phyloP scores from a whole-genome alignment of 2,113 vertebrate species.

The Chlorodrepanis virens region DNA sequence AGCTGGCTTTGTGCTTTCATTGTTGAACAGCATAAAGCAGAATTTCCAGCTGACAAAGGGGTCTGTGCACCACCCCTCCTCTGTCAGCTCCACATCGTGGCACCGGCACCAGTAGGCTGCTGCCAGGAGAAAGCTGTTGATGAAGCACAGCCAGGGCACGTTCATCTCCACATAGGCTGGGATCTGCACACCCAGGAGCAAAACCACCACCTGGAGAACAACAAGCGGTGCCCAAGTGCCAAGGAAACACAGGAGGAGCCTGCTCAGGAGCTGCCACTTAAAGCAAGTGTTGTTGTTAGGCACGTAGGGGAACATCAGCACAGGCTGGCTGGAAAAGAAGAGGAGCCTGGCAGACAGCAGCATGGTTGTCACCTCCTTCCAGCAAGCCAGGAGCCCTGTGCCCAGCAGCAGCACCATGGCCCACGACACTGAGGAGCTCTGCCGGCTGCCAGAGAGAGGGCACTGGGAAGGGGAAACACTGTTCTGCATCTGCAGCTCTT shows the following conservation, averaged over 20 bases:
- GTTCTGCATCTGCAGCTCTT: constrained; percentile 28
- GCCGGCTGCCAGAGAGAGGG: constrained; percentile 63
- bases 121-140: constrained; percentile 85
- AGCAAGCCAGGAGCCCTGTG: constrained; percentile 27
- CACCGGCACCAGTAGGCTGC: constrained; percentile 70
- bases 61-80: constrained; percentile 65
- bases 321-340: constrained; percentile 43
- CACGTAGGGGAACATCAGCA: constrained; percentile 57
- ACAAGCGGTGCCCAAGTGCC: constrained; percentile 81
- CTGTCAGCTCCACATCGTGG: constrained; percentile 37
- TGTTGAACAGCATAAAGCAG: constrained; percentile 69
- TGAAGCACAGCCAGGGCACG: constrained; percentile 82
- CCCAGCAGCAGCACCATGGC: constrained; percentile 62
- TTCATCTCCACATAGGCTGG: constrained; percentile 84
- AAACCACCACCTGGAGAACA: constrained; percentile 64
- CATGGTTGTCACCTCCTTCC: constrained; percentile 56
- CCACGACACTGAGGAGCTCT: constrained; percentile 67
- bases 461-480: constrained; percentile 49
- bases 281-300: not conserved
- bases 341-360: constrained; percentile 56
- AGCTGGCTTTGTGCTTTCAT: constrained; percentile 40
- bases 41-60: constrained; percentile 85
- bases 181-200: constrained; percentile 70
- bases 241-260: constrained; percentile 73
- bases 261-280: constrained; percentile 58